Conservation (phyloP, 1,140 invertebrate genomes). For the Trichonephila clavata region DNA sequence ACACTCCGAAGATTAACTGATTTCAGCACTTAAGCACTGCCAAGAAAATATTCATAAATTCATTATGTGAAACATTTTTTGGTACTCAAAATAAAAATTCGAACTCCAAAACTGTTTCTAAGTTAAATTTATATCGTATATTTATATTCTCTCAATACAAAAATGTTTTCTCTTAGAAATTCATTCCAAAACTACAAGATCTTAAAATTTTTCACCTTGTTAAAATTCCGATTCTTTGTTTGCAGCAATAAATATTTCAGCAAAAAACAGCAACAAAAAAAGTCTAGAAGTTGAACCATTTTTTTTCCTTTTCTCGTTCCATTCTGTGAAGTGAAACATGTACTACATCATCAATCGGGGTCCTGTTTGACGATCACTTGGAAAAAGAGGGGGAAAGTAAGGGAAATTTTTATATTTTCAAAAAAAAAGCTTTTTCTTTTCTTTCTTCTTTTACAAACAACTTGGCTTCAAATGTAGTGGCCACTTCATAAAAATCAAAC, state of each 20-base stretch:
- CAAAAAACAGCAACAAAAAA: no score
- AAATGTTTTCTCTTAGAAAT: no score
- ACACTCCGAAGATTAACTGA: no score
- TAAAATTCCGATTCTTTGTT: background rate
- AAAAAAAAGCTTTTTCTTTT: slow-evolving; percentile 27
- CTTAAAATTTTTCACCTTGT: no score
- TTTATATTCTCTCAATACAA: no score
- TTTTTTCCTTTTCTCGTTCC: background rate
- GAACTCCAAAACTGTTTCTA: no score
- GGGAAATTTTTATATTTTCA: slow-evolving; percentile 39
- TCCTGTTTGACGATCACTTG: slow-evolving; percentile 33
- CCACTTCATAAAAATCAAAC: slow-evolving; percentile 70
- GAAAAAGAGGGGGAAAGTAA: background rate
- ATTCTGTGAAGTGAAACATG: slow-evolving; percentile 18
- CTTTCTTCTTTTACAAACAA: slow-evolving; percentile 70
- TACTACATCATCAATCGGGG: slow-evolving; percentile 27
- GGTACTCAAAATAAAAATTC: no score
- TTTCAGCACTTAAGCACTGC: no score
- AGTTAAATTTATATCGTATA: no score
- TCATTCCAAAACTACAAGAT: no score
- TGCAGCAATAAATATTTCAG: background rate
- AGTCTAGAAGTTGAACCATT: background rate
- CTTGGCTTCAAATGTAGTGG: slow-evolving; percentile 67
- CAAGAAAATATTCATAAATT: no score
- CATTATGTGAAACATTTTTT: no score